Conservation (phyloP, 2,113 vertebrate species). For the Mesitornis unicolor region DNA sequence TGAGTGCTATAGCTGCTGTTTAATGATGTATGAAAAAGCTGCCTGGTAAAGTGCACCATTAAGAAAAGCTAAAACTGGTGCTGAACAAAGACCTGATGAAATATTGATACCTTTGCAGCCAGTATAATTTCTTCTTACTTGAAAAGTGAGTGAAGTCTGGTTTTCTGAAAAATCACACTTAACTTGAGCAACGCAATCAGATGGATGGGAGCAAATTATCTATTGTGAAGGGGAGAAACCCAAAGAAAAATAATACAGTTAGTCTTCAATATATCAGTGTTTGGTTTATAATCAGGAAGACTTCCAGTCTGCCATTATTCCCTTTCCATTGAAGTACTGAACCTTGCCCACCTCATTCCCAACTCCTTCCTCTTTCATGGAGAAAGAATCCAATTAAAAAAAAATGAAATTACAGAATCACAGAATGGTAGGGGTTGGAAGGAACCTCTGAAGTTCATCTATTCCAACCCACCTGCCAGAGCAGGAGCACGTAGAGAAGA, state of each 20-base stretch:
- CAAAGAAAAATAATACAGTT: no score
- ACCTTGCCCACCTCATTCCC: neutral
- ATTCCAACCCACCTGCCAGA: no score
- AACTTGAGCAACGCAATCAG: neutral
- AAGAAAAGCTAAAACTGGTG: constrained; percentile 78
- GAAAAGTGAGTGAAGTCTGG: constrained; percentile 32
- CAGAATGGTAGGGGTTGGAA: no score
- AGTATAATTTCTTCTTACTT: constrained; percentile 47
- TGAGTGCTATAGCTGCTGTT: constrained; percentile 75
- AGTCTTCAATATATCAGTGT: neutral
- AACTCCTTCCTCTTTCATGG: neutral
- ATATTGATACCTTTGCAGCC: constrained; percentile 72
- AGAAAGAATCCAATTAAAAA: neutral
- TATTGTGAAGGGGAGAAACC: neutral
- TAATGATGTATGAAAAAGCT: constrained; percentile 87
- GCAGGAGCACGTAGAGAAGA: no score
- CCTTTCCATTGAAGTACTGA: neutral
- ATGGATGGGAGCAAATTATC: neutral
- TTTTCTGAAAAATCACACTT: constrained; percentile 4
- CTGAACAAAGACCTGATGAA: constrained; percentile 73
- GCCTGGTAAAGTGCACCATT: constrained; percentile 88
- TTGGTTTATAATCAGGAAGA: neutral
- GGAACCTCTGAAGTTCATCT: no score
- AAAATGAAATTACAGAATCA: no score
- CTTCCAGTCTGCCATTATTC: neutral